phyloP scores from a whole-genome alignment of 2,113 vertebrate species.

The Grammomys surdaster region DNA sequence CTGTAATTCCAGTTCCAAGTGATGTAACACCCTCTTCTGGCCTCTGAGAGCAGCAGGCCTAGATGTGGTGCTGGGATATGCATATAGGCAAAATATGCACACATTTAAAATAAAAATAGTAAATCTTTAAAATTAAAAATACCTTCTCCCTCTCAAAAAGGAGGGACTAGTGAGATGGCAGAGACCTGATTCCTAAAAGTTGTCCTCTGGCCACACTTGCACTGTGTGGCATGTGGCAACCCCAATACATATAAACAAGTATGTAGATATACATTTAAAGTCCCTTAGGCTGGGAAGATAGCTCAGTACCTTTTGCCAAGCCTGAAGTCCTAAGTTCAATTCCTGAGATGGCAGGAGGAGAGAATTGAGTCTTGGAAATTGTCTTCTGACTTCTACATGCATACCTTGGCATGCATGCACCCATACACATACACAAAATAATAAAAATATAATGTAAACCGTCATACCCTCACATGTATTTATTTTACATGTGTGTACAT shows the following conservation, averaged over 20 bases:
- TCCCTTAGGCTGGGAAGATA: not conserved
- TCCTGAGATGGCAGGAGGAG: too few relatives aligned
- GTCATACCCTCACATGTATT: not conserved
- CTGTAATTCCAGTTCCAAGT: not conserved
- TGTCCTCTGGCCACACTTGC: not conserved
- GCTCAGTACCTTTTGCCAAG: not conserved
- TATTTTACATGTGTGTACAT: not conserved
- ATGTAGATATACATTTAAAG: not conserved
- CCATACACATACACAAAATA: not conserved
- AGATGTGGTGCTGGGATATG: not conserved
- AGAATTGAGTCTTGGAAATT: not conserved
- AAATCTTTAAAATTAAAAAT: not conserved
- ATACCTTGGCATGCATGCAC: not conserved
- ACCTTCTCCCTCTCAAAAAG: not conserved
- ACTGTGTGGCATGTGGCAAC: not conserved
- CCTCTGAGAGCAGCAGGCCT: not conserved
- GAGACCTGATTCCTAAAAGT: not conserved
- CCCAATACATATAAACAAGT: not conserved
- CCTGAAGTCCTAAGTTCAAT: not conserved
- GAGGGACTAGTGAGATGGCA: not conserved
- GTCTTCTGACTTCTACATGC: not conserved
- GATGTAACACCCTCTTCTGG: too few relatives aligned
- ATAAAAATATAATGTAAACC: not conserved
- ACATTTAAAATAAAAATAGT: not conserved
- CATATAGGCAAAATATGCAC: not conserved